Evolutionary conservation across 1,140 invertebrate species (phyloP).

Genomic region (Hylaeus anthracinus): DNA sequence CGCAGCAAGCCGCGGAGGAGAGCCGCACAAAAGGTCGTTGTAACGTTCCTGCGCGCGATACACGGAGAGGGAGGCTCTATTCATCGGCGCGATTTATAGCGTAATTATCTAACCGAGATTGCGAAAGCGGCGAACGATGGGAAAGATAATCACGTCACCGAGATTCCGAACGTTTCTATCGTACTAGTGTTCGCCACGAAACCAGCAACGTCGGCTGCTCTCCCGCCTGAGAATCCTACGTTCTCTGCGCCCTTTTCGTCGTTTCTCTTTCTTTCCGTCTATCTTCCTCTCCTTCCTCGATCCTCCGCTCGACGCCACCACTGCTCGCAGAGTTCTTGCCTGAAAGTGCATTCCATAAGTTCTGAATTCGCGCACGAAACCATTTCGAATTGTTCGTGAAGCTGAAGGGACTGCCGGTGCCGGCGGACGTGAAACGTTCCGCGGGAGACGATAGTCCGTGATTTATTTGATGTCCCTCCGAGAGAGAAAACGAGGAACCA

Average conservation of each 20-base stretch:
- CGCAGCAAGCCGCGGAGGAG: not conserved
- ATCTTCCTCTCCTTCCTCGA: not conserved
- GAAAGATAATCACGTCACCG: constrained; percentile 60
- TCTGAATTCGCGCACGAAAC: constrained; percentile 52
- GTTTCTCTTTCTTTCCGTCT: too few relatives aligned
- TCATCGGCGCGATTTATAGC: constrained; percentile 57
- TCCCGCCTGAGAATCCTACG: constrained; percentile 20
- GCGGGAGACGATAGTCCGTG: constrained; percentile 48
- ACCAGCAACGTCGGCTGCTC: not conserved
- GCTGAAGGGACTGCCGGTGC: not conserved
- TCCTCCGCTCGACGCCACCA: not conserved
- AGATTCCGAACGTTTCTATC: constrained; percentile 63
- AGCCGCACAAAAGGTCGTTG: constrained; percentile 36
- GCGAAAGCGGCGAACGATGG: constrained; percentile 52
- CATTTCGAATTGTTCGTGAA: constrained; percentile 46
- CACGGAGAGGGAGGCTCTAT: constrained; percentile 42
- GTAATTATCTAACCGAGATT: constrained; percentile 58
- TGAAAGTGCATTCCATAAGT: constrained; percentile 58
- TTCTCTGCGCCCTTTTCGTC: not conserved
- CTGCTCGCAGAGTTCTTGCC: constrained; percentile 21
- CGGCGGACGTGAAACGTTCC: constrained; percentile 39
- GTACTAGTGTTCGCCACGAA: constrained; percentile 29
- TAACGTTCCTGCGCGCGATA: constrained; percentile 39
- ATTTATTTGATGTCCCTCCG: constrained; percentile 56
- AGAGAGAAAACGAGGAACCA: constrained; percentile 47